Evolutionary conservation across 53 echinoderm and acorn worm genomes (phyloP).

Genomic region (Apostichopus leukothele): DNA sequence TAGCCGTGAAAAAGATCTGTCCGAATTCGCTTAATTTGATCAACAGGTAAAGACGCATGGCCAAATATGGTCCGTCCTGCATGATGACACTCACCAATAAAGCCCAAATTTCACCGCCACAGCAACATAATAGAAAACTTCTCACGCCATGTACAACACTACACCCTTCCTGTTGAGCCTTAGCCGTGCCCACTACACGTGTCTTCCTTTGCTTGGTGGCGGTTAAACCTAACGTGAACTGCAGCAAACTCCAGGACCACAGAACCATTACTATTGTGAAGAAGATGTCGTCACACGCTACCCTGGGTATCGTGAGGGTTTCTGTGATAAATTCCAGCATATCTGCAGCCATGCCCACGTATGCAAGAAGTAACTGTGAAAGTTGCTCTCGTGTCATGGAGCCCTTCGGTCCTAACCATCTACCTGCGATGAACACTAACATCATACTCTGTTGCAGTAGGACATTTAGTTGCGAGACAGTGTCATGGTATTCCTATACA

Average conservation of each 20-base stretch:
- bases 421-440: conserved; percentile 65
- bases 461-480: conserved; percentile 39
- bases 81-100: conserved; percentile 56
- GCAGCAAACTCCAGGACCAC: conserved; percentile 75
- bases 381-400: conserved; percentile 71
- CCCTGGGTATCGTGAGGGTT: conserved; percentile 60
- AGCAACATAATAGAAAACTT: conserved; percentile 43
- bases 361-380: conserved; percentile 67
- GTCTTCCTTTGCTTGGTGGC: conserved; percentile 60
- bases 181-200: conserved; percentile 25
- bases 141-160: conserved; percentile 21
- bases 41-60: conserved; percentile 61
- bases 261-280: conserved; percentile 57
- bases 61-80: conserved; percentile 70
- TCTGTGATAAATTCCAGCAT: conserved; percentile 82
- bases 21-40: conserved; percentile 44
- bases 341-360: conserved; percentile 79
- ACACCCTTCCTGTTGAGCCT: neutral
- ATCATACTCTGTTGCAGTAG: conserved; percentile 76
- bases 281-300: conserved; percentile 56
- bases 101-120: conserved; percentile 74
- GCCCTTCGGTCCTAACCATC: conserved; percentile 80
- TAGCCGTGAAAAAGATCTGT: conserved; percentile 67
- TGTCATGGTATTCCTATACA: neutral
- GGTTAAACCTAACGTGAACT: conserved; percentile 68